phyloP scores from a whole-genome alignment of 1,140 invertebrate genomes.

The Sitobion miscanthi region DNA sequence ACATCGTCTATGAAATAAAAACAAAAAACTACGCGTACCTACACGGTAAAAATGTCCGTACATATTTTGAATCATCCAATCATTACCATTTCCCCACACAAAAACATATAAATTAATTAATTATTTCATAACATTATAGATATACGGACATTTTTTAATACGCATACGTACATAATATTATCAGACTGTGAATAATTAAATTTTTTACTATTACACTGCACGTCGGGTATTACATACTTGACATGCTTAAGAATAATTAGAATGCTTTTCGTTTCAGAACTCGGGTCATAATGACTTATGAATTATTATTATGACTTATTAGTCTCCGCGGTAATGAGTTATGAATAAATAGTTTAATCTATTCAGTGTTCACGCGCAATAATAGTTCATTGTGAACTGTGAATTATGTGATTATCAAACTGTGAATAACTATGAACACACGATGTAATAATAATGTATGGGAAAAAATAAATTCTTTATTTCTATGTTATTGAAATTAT shows the following conservation, averaged over 20 bases:
- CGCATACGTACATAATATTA: neutral
- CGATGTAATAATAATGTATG: neutral
- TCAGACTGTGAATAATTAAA: neutral
- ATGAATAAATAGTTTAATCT: neutral
- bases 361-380: neutral
- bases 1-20: neutral
- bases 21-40: neutral
- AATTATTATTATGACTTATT: neutral
- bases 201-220: neutral
- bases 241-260: neutral
- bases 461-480: too few species aligned
- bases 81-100: neutral
- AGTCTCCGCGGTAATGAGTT: neutral
- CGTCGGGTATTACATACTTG: neutral
- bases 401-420: neutral
- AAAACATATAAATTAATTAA: neutral
- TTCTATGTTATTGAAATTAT: too few species aligned
- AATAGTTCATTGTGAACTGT: neutral
- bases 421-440: neutral
- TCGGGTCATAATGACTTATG: neutral
- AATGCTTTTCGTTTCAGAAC: neutral
- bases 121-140: too few species aligned
- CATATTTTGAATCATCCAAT: neutral
- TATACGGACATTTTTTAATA: neutral
- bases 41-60: neutral